These are phyloP conservation scores for Rattus norvegicus DNA, from an alignment of 2,113 vertebrate genomes.

Conservation along the genomic window GRCr8 NC_086026.1:88375001-88375500, in stretches of 20 bases:
- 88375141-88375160: background rate
- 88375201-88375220: slow-evolving; percentile 22
- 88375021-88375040: background rate
- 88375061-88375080: background rate
- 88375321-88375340: background rate
- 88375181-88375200: background rate
- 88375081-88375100: background rate
- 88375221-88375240: background rate
- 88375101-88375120: background rate
- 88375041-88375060: background rate
- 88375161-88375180: background rate
- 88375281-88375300: background rate
- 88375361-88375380: background rate
- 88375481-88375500: background rate
- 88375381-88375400: background rate
- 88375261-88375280: background rate
- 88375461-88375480: background rate
- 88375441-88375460: background rate
- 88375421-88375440: background rate
- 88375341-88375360: background rate
- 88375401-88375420: background rate
- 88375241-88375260: background rate
- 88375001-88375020: background rate
- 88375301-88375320: background rate
- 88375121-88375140: background rate